phyloP scores from a whole-genome alignment of 2,113 vertebrate genomes.

The Oncorhynchus gorbuscha region DNA sequence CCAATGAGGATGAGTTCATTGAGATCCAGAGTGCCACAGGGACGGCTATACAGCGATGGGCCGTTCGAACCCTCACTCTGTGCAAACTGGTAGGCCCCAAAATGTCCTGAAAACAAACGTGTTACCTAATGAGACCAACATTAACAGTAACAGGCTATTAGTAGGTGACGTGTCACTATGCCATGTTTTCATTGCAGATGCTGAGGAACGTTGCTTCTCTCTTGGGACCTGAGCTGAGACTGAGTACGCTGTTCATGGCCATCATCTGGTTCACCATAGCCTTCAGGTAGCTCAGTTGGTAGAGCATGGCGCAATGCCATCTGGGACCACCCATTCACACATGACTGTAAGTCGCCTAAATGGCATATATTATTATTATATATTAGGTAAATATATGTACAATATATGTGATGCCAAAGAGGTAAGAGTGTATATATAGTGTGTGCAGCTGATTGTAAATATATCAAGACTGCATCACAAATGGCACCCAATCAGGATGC shows the following conservation, averaged over 20 bases:
- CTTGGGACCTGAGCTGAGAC: slow-evolving; percentile 82
- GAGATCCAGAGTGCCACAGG: slow-evolving; percentile 94
- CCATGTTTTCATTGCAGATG: slow-evolving; percentile 69
- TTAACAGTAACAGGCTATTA: too few species aligned
- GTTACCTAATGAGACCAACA: neutral
- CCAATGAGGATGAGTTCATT: slow-evolving; percentile 90
- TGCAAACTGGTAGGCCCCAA: slow-evolving; percentile 82
- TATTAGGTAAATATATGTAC: slow-evolving; percentile 74
- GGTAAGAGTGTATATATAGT: too few species aligned
- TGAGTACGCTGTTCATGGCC: slow-evolving; percentile 89
- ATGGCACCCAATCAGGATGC: too few species aligned
- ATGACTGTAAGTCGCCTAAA: too few species aligned
- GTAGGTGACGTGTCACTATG: too few species aligned
- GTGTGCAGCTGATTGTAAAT: too few species aligned
- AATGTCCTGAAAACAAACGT: neutral
- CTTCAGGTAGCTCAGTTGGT: too few species aligned
- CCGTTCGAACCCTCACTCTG: slow-evolving; percentile 82
- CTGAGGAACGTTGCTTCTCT: slow-evolving; percentile 86
- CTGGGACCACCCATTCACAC: too few species aligned
- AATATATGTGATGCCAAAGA: too few species aligned
- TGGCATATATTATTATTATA: too few species aligned
- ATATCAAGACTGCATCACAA: too few species aligned
- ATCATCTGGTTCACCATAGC: slow-evolving; percentile 96
- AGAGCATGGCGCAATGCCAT: too few species aligned
- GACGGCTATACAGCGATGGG: slow-evolving; percentile 88